phyloP scores from a whole-genome alignment of 1,140 invertebrate species.

The Drosophila busckii region DNA sequence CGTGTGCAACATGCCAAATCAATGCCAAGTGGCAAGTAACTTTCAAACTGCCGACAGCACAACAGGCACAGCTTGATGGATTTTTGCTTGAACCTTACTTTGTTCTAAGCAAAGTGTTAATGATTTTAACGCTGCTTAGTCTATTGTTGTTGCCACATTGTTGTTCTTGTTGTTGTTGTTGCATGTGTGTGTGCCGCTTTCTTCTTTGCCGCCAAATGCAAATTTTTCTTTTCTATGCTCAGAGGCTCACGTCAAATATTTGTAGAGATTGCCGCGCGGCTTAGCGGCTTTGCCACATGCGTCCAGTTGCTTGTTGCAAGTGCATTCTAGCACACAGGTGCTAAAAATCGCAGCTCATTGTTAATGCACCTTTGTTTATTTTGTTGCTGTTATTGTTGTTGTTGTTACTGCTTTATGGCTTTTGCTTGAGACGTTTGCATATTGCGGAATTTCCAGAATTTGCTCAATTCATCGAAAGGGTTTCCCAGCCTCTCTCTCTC shows the following conservation, averaged over 20 bases:
- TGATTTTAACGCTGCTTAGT: constrained; percentile 39
- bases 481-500: constrained; percentile 21
- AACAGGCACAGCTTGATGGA: constrained; percentile 41
- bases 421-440: constrained; percentile 23
- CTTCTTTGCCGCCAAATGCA: constrained; percentile 72
- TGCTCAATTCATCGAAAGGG: constrained; percentile 64
- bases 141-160: too few species aligned
- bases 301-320: constrained; percentile 17
- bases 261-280: constrained; percentile 68
- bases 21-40: constrained; percentile 16
- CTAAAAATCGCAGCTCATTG: constrained; percentile 67
- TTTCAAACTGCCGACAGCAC: constrained; percentile 42
- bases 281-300: background rate
- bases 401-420: constrained; percentile 6
- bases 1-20: constrained; percentile 21
- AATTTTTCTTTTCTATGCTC: constrained; percentile 65
- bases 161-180: constrained; percentile 31
- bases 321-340: constrained; percentile 74
- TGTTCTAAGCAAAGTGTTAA: constrained; percentile 67
- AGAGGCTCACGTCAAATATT: constrained; percentile 71
- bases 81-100: constrained; percentile 61
- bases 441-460: constrained; percentile 74
- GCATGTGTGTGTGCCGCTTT: constrained; percentile 42
- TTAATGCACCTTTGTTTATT: constrained; percentile 45
- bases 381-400: constrained; percentile 19